Percentiles rank a stretch among this genome's conserved stretches.
phyloP scores from a whole-genome alignment of 2,888 invertebrate species.

The Norana najaformis region DNA sequence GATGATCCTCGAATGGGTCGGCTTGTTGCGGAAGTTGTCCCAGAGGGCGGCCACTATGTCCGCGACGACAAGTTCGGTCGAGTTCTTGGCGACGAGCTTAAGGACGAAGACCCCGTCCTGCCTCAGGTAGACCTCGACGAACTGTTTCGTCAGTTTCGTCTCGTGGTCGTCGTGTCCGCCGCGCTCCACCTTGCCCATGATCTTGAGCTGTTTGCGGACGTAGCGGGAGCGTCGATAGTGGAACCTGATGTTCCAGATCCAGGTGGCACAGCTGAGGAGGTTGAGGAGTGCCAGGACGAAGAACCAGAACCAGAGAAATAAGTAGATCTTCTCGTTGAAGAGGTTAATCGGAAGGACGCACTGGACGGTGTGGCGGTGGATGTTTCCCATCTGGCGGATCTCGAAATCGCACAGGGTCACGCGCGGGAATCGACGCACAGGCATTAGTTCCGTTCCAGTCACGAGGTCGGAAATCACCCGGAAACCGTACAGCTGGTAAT shows the following conservation, averaged over 20 bases:
- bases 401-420: constrained; percentile 62
- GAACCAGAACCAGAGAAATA: constrained; percentile 67
- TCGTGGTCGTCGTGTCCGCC: constrained; percentile 46
- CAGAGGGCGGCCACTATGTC: constrained; percentile 48
- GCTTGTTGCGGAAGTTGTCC: constrained; percentile 48
- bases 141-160: constrained; percentile 45
- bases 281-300: constrained; percentile 63
- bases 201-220: constrained; percentile 63
- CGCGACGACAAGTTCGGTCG: constrained; percentile 48
- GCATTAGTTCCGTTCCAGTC: constrained; percentile 56
- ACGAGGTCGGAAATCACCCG: constrained; percentile 64
- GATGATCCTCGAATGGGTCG: constrained; percentile 37
- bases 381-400: constrained; percentile 61
- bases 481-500: constrained; percentile 63
- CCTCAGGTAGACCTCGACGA: constrained; percentile 46
- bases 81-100: constrained; percentile 48
- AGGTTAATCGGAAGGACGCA: constrained; percentile 59
- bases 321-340: constrained; percentile 60
- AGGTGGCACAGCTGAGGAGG: constrained; percentile 61
- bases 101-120: constrained; percentile 48
- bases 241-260: constrained; percentile 62
- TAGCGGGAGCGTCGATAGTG: constrained; percentile 60
- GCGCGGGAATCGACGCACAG: constrained; percentile 58
- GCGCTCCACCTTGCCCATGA: constrained; percentile 55
- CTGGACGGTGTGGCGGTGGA: constrained; percentile 63